Evolutionary conservation across 2,888 invertebrate genomes (phyloP).

Genomic region (Chloromyia formosa): DNA sequence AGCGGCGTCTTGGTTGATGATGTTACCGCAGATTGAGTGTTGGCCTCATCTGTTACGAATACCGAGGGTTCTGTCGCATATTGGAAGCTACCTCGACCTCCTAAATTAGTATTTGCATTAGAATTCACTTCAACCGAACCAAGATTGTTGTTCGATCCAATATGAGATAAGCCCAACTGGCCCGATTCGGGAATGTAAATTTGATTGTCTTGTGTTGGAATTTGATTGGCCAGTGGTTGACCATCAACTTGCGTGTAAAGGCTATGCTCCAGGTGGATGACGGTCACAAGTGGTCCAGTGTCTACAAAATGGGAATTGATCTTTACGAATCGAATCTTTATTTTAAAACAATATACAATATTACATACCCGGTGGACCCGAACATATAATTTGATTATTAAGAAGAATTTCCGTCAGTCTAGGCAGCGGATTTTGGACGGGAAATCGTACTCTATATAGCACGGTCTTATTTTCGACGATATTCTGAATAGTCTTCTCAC

Average conservation of each 20-base stretch:
- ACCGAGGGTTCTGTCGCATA: background rate
- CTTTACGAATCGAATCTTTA: background rate
- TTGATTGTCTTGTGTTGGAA: background rate
- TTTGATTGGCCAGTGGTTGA: slow-evolving; percentile 7
- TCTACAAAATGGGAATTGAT: slow-evolving; percentile 52
- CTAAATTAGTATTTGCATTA: too few species aligned
- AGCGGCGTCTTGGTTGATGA: too few species aligned
- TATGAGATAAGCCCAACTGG: background rate
- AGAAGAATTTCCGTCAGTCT: slow-evolving; percentile 68
- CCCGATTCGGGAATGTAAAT: slow-evolving; percentile 6
- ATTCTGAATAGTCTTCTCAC: slow-evolving; percentile 54
- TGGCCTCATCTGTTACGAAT: background rate
- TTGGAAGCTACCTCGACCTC: background rate
- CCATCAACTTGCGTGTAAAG: slow-evolving; percentile 24
- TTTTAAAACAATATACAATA: background rate
- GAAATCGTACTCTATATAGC: slow-evolving; percentile 70
- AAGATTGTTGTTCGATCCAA: background rate
- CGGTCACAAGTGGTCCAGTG: slow-evolving; percentile 59
- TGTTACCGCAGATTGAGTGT: too few species aligned
- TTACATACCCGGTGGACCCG: slow-evolving; percentile 67
- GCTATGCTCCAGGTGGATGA: slow-evolving; percentile 61
- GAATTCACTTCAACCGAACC: background rate
- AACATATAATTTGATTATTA: slow-evolving; percentile 69
- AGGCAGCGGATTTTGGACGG: slow-evolving; percentile 68
- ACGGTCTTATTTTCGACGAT: slow-evolving; percentile 59